Percentiles rank a stretch among this genome's conserved stretches.
Conservation (phyloP, 2,888 invertebrate genomes). For the Dusona sp. region DNA sequence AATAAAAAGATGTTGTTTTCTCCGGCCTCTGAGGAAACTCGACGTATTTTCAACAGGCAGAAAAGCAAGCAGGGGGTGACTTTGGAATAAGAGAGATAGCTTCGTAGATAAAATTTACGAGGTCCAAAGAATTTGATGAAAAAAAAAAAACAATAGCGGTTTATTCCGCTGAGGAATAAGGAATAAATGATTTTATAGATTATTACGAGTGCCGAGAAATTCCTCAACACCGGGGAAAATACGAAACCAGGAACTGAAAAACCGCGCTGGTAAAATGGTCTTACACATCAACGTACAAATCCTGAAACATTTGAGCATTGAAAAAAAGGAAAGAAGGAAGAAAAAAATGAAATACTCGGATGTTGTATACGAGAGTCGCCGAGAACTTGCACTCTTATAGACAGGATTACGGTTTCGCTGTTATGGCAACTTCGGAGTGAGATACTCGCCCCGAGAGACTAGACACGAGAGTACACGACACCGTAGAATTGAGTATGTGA, state of each 20-base stretch:
- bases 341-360: background rate
- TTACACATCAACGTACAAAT: conserved; percentile 14
- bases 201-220: conserved; percentile 12
- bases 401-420: conserved; percentile 42
- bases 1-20: background rate
- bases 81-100: conserved; percentile 8
- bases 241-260: conserved; percentile 3
- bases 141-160: background rate
- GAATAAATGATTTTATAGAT: conserved; percentile 26
- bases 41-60: background rate
- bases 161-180: background rate
- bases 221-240: background rate
- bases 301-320: background rate
- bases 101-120: background rate
- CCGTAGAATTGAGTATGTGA: conserved; percentile 47
- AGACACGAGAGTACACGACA: conserved; percentile 25
- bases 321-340: background rate
- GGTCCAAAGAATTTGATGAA: background rate
- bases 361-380: conserved; percentile 16
- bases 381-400: conserved; percentile 24
- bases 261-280: background rate
- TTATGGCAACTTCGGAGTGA: conserved; percentile 37
- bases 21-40: background rate
- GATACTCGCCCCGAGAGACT: conserved; percentile 21
- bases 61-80: conserved; percentile 1